These are phyloP conservation scores for Alloscopus bannaensis DNA, from an alignment of 2,888 invertebrate genomes.

Conservation along the genomic window DNA sequence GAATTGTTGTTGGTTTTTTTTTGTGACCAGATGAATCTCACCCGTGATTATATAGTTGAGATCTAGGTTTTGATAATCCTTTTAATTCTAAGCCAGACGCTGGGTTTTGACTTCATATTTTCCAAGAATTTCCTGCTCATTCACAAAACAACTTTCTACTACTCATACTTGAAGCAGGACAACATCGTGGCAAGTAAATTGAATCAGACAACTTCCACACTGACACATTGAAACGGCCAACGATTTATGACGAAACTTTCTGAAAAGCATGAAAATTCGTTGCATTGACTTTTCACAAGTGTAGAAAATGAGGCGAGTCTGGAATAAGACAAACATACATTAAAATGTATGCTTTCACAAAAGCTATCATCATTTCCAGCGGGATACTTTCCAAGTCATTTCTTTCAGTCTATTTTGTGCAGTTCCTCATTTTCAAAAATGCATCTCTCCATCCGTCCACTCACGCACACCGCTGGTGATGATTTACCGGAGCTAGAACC, in stretches of 20 bases:
- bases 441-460: too few species aligned
- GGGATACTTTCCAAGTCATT: neutral
- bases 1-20: neutral
- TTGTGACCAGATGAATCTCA: neutral
- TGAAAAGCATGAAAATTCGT: too few species aligned
- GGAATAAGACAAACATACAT: neutral
- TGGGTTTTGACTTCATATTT: neutral
- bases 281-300: too few species aligned
- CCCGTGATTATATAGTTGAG: neutral
- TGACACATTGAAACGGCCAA: too few species aligned
- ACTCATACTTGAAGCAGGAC: too few species aligned
- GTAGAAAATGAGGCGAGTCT: too few species aligned
- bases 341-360: neutral
- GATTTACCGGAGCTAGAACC: too few species aligned
- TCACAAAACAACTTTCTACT: too few species aligned
- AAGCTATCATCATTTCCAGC: slow-evolving; percentile 27
- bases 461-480: too few species aligned
- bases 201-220: too few species aligned
- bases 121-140: too few species aligned
- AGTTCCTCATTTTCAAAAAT: neutral
- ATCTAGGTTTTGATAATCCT: neutral
- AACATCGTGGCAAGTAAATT: neutral
- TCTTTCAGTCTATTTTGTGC: neutral
- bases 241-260: too few species aligned
- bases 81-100: neutral